Evolutionary conservation across 1,140 invertebrate genomes (phyloP).

Genomic region (Phymorhynchus buccinoides): DNA sequence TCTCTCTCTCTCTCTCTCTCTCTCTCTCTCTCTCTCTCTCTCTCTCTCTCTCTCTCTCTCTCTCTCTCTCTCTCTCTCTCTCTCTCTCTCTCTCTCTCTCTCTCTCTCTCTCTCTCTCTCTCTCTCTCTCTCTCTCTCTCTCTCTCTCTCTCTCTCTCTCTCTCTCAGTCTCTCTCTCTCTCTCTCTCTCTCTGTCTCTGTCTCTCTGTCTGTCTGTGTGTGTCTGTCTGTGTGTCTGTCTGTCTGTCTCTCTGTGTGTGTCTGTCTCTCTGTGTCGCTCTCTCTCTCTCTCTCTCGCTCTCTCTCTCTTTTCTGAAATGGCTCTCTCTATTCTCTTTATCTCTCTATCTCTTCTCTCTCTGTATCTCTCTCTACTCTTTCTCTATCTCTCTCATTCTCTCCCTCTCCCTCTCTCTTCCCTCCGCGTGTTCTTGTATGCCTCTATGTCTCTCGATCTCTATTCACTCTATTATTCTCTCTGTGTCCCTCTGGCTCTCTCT

Average conservation of each 20-base stretch:
- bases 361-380: too few species aligned
- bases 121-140: neutral
- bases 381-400: too few species aligned
- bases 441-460: too few species aligned
- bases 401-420: too few species aligned
- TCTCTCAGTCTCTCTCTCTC: neutral
- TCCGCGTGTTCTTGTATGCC: too few species aligned
- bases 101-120: conserved; percentile 21
- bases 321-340: too few species aligned
- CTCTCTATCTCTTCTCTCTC: too few species aligned
- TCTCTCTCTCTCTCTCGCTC: neutral
- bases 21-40: too few species aligned
- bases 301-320: neutral
- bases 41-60: too few species aligned
- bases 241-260: neutral
- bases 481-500: too few species aligned
- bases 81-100: neutral
- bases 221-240: neutral
- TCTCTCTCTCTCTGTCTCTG: conserved; percentile 6
- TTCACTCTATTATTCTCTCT: too few species aligned
- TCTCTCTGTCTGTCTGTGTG: neutral
- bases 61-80: neutral
- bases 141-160: neutral
- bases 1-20: too few species aligned
- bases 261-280: neutral